Base-by-base conservation (phyloP, 1,140 invertebrate species). In the Lordiphosa collinella region DNA sequence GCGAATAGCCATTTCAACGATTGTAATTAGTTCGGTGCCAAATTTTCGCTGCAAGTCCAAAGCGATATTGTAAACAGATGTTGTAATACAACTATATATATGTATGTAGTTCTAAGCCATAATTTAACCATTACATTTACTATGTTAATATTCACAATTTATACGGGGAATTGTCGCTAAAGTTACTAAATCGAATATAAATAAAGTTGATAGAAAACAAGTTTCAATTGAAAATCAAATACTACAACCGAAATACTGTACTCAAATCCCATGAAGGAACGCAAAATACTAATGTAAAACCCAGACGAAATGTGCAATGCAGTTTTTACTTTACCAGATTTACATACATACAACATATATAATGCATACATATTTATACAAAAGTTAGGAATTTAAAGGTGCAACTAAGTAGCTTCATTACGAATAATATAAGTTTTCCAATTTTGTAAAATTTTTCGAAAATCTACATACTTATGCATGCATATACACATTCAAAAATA, bases 251-350 rank as follows among this genome's bases (percentile, higher is more conserved):
- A 78, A 84, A 72, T 41, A 53, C 43, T 44, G 3, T 84, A 82
- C 57, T 14, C 22, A 49, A 49, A n/a, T n/a, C n/a, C n/a, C n/a
- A n/a, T n/a, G n/a, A n/a, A n/a, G n/a, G n/a, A n/a, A n/a, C n/a
- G n/a, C n/a, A n/a, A n/a, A n/a, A n/a, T n/a, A n/a, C n/a, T n/a
- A n/a, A n/a, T n/a, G n/a, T n/a, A n/a, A n/a, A n/a, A 59, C 49
- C 57, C 69, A 52, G 60, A 82, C 41, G 43, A 56, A 54, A 79
- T 79, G 80, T 85, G 79, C 79, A 85, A 85, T 85, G 80, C 74
- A 72, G 71, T 65, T 67, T 63, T 85, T 86, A 86, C 80, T 86
- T 79, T 86, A 86, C 53, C 38, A 64, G 56, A 43, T n/a, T n/a
- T 68, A 35, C 61, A 58, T 57, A 65, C 16, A 71, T 22, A n/a